Evolutionary conservation across 1,140 invertebrate species (phyloP), one percentile per base, ranked within the genome.

Genomic region (Tachypleus tridentatus): DNA sequence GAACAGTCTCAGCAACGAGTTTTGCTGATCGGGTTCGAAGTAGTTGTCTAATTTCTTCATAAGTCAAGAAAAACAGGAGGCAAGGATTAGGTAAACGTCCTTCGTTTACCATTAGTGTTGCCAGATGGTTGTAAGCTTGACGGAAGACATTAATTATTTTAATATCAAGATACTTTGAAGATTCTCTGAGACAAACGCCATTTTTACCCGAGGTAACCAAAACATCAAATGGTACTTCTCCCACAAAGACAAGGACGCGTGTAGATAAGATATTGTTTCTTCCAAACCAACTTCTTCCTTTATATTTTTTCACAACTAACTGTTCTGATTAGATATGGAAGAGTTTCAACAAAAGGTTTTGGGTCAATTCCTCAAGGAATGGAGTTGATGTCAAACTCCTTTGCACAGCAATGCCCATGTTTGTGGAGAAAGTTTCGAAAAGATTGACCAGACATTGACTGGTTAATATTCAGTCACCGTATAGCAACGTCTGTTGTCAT

Each of bases 21-120:
- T 72, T 74, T 5, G 83, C 80, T 72, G 82, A 80, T 54, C 80
- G 74, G 4, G 75, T 79, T 4, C 75, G 58, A 3, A 89, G 75
- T 0, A 89, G 76, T 57, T 77, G 70, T 9, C 76, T 75, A 8
- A 91, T 79, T 76, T 92, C 89, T 53, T 79, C 68, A 51, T 83
- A 76, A 4, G 84, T 85, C 58, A 92, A 78, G 74, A 82, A 87
- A 73, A 83, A 89, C 50, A 91, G 74, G 0, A 91, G 75, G 49
- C 86, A 80, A 10, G 73, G 70, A 61, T 84, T 78, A 0, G 87
- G 87, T 10, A 93, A 68, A 10, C 80, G 76, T 68, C 84, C 85
- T 67, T 85, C 79, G 5, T 73, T 68, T 0, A 82, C 78, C 76
- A 91, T 78, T 49, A 82, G 68, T 11, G 77, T 69, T 0, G 80